Evolutionary conservation across 2,113 vertebrate genomes (phyloP), one percentile per base, ranked within the genome.

Genomic region (Probosciger aterrimus): DNA sequence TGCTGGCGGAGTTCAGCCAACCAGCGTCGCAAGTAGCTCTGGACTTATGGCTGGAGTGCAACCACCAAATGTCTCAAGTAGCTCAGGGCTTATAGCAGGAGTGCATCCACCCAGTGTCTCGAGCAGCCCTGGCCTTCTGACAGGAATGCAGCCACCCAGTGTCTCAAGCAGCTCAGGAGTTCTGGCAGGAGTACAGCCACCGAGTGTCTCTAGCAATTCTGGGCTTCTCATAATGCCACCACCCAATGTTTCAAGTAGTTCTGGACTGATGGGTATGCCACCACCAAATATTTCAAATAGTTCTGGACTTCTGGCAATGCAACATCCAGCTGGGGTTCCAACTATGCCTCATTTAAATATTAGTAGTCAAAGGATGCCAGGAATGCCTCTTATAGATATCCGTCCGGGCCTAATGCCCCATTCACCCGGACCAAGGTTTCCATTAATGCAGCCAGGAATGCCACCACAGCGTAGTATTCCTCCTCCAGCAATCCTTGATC

Each of bases 271-370:
- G 78, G 98, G 98, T 94, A 93, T 98, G 83, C 98, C 98, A 77
- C 98, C 98, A 96, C 98, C 98, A 92, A 97, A 97, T 97, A 93
- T 98, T 94, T 96, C 98, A 77, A 98, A 76, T 93, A 98, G 98
- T 82, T 82, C 98, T 93, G 99, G 99, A 97, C 98, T 99, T 83
- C 91, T 99, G 92, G 99, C 98, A 88, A 98, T 99, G 98, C 99
- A 99, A 83, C 99, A 90, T 96, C 99, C 98, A 78, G 97, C 98
- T 88, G 98, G 99, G 18, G 93, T 98, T 96, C 99, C 99, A 82
- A 98, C 98, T 11, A 97, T 99, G 88, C 98, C 99, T 94, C 99
- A 98, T 95, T 95, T 99, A 84, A 98, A 92, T 95, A 97, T 99
- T 86, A 53, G 96, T 79, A 97, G 87, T 92, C 99, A 98, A 96